These are phyloP conservation scores for Erebia ligea DNA, from an alignment of 2,888 invertebrate species.

Conservation along the genomic window DNA sequence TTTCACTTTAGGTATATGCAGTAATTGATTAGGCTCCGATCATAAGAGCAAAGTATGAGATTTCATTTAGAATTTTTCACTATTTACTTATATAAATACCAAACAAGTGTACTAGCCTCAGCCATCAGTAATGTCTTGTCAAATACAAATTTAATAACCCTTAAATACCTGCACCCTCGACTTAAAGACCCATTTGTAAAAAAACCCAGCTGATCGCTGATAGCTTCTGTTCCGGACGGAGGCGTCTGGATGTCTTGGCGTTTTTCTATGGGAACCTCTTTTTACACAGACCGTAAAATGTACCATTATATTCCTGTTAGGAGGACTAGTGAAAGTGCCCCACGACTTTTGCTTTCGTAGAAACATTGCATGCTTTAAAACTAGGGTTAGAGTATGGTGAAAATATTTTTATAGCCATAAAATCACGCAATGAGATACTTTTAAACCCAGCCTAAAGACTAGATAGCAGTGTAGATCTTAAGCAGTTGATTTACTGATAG, in stretches of 20 bases:
- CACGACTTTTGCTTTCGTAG: slow-evolving; percentile 58
- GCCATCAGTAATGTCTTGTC: no score
- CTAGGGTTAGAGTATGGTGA: not conserved
- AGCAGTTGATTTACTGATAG: not conserved
- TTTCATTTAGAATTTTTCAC: no score
- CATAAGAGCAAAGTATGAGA: no score
- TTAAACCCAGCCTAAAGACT: not conserved
- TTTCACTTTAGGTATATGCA: no score
- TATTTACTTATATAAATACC: no score
- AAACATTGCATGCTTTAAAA: slow-evolving; percentile 30
- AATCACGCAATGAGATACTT: not conserved
- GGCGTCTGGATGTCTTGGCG: slow-evolving; percentile 44
- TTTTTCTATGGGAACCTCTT: slow-evolving; percentile 57
- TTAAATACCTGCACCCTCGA: slow-evolving; percentile 1
- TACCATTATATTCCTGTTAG: slow-evolving; percentile 51
- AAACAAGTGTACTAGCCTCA: no score
- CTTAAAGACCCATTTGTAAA: slow-evolving; percentile 25
- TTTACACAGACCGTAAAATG: slow-evolving; percentile 55
- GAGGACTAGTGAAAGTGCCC: slow-evolving; percentile 58
- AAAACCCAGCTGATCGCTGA: slow-evolving; percentile 61
- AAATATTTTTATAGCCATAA: not conserved
- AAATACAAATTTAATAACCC: not conserved
- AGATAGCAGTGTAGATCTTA: not conserved
- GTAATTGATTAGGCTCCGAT: no score
- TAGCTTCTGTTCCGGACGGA: slow-evolving; percentile 56